Percentiles rank a stretch among this genome's conserved stretches.
Evolutionary conservation across 2,113 vertebrate species (phyloP).

Genomic region (Nasalis larvatus): DNA sequence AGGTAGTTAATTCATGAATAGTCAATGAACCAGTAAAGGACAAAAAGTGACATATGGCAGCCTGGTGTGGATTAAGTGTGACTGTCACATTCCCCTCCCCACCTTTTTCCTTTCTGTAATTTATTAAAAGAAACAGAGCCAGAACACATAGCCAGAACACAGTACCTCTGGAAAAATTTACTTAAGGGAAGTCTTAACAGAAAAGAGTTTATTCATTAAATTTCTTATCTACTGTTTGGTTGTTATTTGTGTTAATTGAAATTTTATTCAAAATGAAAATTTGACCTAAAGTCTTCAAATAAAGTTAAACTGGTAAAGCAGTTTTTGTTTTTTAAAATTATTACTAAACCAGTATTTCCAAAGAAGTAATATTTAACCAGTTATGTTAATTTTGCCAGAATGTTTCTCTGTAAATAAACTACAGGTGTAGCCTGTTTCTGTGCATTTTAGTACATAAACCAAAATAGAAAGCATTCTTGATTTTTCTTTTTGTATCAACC

Average conservation of each 20-base stretch:
- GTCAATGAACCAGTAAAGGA: conserved; percentile 39
- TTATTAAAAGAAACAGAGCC: conserved; percentile 31
- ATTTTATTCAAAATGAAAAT: conserved; percentile 16
- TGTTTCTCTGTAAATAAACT: neutral
- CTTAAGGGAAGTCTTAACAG: neutral
- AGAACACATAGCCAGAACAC: neutral
- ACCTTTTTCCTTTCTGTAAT: conserved; percentile 4
- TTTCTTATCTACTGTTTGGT: neutral
- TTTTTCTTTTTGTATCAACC: neutral
- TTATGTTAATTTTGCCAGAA: neutral
- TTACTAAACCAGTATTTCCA: neutral
- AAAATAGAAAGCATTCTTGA: neutral
- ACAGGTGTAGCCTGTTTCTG: neutral
- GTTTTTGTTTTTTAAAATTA: neutral
- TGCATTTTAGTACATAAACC: neutral
- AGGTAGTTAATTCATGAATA: conserved; percentile 59
- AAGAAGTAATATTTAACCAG: neutral
- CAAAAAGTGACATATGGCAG: conserved; percentile 59
- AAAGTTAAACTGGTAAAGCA: neutral
- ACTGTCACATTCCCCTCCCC: neutral
- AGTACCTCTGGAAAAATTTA: conserved; percentile 2
- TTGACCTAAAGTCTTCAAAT: neutral
- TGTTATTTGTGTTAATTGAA: conserved; percentile 10
- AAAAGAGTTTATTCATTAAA: neutral
- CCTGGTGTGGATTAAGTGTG: conserved; percentile 35